Evolutionary conservation across 2,113 vertebrate species (phyloP), one percentile per base, ranked within the genome.

Genomic region (Sylvia atricapilla): DNA sequence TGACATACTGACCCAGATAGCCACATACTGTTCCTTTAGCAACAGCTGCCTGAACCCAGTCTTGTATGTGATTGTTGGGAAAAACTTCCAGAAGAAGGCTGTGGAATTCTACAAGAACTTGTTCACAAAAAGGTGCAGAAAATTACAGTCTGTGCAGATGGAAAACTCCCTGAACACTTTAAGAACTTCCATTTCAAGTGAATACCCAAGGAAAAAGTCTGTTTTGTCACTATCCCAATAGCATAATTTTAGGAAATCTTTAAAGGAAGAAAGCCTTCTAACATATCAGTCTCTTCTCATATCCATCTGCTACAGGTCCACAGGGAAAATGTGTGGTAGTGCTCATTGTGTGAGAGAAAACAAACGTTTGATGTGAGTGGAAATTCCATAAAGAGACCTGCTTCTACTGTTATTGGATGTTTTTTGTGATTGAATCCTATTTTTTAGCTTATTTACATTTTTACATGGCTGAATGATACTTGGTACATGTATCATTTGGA

Each of bases 21-120:
- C 98, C 60, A 93, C 85, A 1, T 99, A 98, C 84, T 85, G 98
- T 25, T 98, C 97, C 83, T 99, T 98, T 33, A 99, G 98, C 97
- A 99, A 99, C 97, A 99, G 99, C 91, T 98, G 98, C 76, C 97
- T 99, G 72, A 99, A 99, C 96, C 99, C 99, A 0, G 77, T 99
- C 67, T 95, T 99, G 21, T 99, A 99, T 0, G 99, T 99, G 56
- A 98, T 99, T 6, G 99, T 99, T 3, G 99, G 99, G 39, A 99
- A 99, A 96, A 98, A 99, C 95, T 99, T 99, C 96, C 97, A 98
- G 83, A 99, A 98, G 95, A 99, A 99, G 88, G 98, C 97, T 5
- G 49, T 44, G n/a, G 99, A 99, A 89, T 92, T 99, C 64, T 98
- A 96, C 81, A 56, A 86, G 41, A 73, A 96, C 13, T 95, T 98